Evolutionary conservation across 1,140 invertebrate genomes (phyloP).

Genomic region (Drosophila truncata): DNA sequence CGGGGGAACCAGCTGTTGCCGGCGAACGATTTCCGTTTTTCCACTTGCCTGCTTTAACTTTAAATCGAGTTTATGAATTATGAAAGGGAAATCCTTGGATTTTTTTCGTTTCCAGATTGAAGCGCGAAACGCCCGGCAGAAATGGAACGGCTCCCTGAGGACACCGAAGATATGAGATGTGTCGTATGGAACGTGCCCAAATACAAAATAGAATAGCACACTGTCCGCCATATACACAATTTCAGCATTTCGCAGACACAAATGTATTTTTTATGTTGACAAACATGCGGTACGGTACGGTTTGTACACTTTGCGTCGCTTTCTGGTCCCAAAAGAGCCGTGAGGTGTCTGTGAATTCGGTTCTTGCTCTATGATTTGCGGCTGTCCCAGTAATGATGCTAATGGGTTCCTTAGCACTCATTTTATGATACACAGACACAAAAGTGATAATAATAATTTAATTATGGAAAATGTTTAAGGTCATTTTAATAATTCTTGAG

Average conservation of each 20-base stretch:
- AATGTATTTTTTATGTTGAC: slow-evolving; percentile 78
- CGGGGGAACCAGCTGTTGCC: slow-evolving; percentile 37
- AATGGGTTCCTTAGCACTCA: slow-evolving; percentile 59
- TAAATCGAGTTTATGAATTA: slow-evolving; percentile 36
- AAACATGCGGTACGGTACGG: slow-evolving; percentile 37
- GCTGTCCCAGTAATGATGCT: slow-evolving; percentile 53
- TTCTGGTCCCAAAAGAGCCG: slow-evolving; percentile 52
- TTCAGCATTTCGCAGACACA: slow-evolving; percentile 59
- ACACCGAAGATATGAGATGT: slow-evolving; percentile 10
- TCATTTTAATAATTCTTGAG: background rate
- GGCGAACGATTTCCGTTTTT: slow-evolving; percentile 47
- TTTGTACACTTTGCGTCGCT: slow-evolving; percentile 28
- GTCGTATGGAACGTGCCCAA: slow-evolving; percentile 23
- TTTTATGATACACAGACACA: slow-evolving; percentile 48
- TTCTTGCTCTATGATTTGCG: slow-evolving; percentile 48
- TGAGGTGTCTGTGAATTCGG: slow-evolving; percentile 31
- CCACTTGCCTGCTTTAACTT: slow-evolving; percentile 32
- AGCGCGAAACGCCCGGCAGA: slow-evolving; percentile 17
- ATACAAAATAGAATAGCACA: slow-evolving; percentile 18
- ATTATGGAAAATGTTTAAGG: no score
- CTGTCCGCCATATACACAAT: slow-evolving; percentile 44
- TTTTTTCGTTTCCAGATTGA: slow-evolving; percentile 17
- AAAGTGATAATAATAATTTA: background rate
- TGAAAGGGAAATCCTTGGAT: slow-evolving; percentile 35
- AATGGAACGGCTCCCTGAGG: slow-evolving; percentile 68